Base-by-base conservation (phyloP, 2,797 vertebrate species). In the Sarcophilus harrisii region DNA sequence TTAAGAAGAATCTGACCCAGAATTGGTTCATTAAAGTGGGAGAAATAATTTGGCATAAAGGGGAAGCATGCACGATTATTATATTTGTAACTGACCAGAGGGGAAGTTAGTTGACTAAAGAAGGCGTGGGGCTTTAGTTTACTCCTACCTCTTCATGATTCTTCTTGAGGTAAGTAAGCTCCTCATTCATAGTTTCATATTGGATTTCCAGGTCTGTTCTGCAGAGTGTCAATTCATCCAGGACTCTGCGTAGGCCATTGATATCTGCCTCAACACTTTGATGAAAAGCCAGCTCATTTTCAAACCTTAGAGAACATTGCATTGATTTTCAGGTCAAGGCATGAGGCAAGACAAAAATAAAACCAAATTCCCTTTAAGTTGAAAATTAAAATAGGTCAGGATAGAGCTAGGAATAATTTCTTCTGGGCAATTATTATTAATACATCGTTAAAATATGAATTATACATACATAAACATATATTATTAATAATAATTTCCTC, bases 201-300 rank as follows among this genome's bases (percentile, higher is more conserved):
- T 98, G 98, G 59, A 98, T 96, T 95, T 98, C 98, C 90, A 98
- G 97, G 95, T 98, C 98, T 0, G 96, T 97, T 91, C 94, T 98
- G 95, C 97, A 93, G 38, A 98, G 94, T 0, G 97, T 98, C 95
- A 98, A 87, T 81, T 98, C 98, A 3, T 98, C 98, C 62, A 98
- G 94, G 9, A 98, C 98, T 0, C 97, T 97, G 12, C 97, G 94
- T 0, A 98, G 95, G 0, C 98, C 98, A 0, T 95, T 97, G 97
- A 98, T 98, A 96, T 98, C 98, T 0, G 98, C 97, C 87, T 98
- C 98, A 0, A 98, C 98, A 14, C 96, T 98, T 91, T 98, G 98
- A 92, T 97, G 98, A 24, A 98, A 97, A 55, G 91, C 62, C 8
- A 98, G 95, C 90, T 98, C 98, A 0, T 96, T 98, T 91, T 98